phyloP scores from a whole-genome alignment of 2,797 vertebrate species.

The Gymnoscopelus braueri region DNA sequence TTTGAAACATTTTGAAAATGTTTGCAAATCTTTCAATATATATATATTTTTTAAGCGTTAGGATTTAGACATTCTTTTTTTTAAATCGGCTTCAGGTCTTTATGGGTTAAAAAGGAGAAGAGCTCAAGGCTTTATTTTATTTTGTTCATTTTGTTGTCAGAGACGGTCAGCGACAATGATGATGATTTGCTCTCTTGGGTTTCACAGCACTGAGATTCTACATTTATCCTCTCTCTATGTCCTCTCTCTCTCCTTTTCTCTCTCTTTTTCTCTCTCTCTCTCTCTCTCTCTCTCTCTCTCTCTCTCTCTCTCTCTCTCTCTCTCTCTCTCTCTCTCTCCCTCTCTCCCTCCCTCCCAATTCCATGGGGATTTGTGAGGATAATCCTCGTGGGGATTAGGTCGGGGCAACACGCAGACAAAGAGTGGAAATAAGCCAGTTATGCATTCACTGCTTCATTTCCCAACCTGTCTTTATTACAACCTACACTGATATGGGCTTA shows the following conservation, averaged over 20 bases:
- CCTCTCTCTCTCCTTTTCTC: slow-evolving; percentile 45
- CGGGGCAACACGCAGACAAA: slow-evolving; percentile 82
- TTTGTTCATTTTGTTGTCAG: slow-evolving; percentile 44
- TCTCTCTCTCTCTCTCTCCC: slow-evolving; percentile 31
- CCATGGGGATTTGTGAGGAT: slow-evolving; percentile 80
- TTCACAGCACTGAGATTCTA: slow-evolving; percentile 66
- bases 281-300: not conserved
- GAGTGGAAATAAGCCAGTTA: slow-evolving; percentile 84
- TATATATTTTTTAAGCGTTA: too few species aligned
- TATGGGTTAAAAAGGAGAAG: slow-evolving; percentile 57
- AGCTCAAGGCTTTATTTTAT: slow-evolving; percentile 53
- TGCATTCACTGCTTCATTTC: slow-evolving; percentile 83
- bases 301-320: slow-evolving; percentile 7
- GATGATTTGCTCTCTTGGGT: slow-evolving; percentile 53
- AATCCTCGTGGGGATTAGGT: slow-evolving; percentile 83
- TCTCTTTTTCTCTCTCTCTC: slow-evolving; percentile 11
- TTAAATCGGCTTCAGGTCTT: too few species aligned
- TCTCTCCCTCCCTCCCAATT: slow-evolving; percentile 74
- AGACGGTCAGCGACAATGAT: slow-evolving; percentile 65
- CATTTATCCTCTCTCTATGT: slow-evolving; percentile 47
- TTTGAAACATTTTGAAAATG: too few species aligned
- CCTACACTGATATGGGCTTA: slow-evolving; percentile 80
- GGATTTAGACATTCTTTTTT: too few species aligned
- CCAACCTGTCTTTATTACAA: slow-evolving; percentile 84
- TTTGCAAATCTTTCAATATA: too few species aligned